These are phyloP conservation scores for Anguilla obscura DNA, from an alignment of 2,797 vertebrate genomes.

Conservation along the genomic window DNA sequence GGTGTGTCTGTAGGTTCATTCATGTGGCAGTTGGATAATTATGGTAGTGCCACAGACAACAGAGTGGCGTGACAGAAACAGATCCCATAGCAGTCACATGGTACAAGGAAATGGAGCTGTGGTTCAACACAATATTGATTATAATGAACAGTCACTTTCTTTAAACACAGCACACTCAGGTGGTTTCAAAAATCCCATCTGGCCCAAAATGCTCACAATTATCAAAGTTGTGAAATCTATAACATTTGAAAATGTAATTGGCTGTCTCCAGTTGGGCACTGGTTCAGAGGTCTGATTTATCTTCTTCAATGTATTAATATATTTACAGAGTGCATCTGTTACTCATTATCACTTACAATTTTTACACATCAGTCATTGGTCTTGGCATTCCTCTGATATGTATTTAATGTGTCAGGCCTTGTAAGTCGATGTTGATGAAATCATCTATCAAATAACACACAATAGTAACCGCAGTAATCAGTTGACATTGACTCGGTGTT, in stretches of 20 bases:
- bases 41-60: not conserved
- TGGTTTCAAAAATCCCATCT: not conserved
- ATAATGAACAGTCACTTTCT: not conserved
- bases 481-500: too few species aligned
- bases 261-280: not conserved
- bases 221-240: not conserved
- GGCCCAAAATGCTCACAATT: not conserved
- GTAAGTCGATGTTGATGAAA: not conserved
- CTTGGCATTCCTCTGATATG: not conserved
- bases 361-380: not conserved
- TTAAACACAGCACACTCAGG: not conserved
- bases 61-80: not conserved
- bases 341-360: not conserved
- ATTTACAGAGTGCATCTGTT: not conserved
- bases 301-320: not conserved
- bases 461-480: not conserved
- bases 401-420: not conserved
- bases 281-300: not conserved
- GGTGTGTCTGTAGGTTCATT: not conserved
- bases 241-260: not conserved
- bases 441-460: not conserved
- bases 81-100: not conserved
- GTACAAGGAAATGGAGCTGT: not conserved
- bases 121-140: not conserved
- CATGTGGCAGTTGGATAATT: not conserved